These are phyloP conservation scores for Torymus texanus DNA, from an alignment of 2,888 invertebrate species.

Conservation along the genomic window DNA sequence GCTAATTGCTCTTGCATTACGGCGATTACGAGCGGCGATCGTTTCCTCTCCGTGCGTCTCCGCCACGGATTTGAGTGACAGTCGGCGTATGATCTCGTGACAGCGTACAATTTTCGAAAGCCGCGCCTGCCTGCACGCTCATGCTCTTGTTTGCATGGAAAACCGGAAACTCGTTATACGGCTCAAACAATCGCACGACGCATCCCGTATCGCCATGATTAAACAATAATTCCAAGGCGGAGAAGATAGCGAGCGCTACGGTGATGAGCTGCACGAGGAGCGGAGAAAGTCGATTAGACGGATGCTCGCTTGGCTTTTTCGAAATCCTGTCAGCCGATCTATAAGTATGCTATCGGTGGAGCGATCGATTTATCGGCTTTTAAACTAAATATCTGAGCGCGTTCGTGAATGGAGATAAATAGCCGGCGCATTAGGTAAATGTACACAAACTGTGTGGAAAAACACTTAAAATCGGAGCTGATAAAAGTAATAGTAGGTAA, in stretches of 20 bases:
- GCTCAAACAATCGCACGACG: not conserved
- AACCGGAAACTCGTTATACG: conserved; percentile 5
- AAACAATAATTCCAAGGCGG: conserved; percentile 16
- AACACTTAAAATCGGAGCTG: too few species aligned
- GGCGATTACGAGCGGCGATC: not conserved
- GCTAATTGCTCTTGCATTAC: not conserved
- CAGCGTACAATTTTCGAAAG: not conserved
- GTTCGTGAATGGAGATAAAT: too few species aligned
- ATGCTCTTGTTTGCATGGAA: conserved; percentile 1
- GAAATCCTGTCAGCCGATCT: too few species aligned
- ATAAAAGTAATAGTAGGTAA: too few species aligned
- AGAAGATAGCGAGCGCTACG: not conserved
- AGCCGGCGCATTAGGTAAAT: too few species aligned
- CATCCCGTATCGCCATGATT: conserved; percentile 1
- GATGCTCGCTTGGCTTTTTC: not conserved
- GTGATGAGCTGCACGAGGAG: too few species aligned
- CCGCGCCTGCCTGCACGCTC: not conserved
- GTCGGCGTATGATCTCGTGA: not conserved
- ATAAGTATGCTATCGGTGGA: too few species aligned
- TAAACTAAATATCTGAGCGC: too few species aligned
- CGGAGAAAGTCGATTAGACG: conserved; percentile 9
- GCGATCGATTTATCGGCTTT: too few species aligned
- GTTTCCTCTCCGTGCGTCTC: too few species aligned
- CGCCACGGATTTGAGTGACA: too few species aligned
- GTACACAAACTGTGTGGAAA: too few species aligned